Evolutionary conservation across 2,888 invertebrate species (phyloP), one percentile per base, ranked within the genome.

Genomic region (Gandaritis pyraliata): DNA sequence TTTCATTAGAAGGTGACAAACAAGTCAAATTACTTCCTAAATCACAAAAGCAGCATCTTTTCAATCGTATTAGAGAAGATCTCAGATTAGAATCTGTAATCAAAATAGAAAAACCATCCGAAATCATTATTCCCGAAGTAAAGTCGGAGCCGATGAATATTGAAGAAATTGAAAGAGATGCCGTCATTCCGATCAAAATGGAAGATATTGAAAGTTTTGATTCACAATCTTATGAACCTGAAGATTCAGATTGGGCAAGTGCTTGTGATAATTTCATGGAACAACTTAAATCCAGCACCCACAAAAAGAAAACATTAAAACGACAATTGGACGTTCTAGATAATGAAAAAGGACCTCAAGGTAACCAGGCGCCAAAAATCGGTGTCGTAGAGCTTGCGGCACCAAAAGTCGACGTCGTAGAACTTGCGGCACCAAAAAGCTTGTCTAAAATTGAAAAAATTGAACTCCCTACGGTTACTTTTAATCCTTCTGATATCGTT

Each of bases 241-340:
- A 89, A 61, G 92, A 93, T 69, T 79, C 86, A 63, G 87, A 89
- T 75, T 97, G 96, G 94, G 93, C 94, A 52, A 94, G 92, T 76
- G 94, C 96, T 15, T 96, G 96, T 86, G 96, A 96, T 83, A 95
- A 93, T 84, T 96, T 97, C 80, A 94, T 96, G 84, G 95, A 96
- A 80, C 96, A 96, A 83, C 84, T 97, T 48, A 94, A 94, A 82
- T 92, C 83, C 68, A 93, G 94, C 46, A 89, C 88, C 56, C 90
- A 89, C 53, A 94, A 94, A 81, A 95, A 94, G 78, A 93, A 93
- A 64, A 83, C 86, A 1, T 84, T 89, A 15, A 93, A 91, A 82
- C 94, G 93, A 87, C 93, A 93, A 62, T 64, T 72, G 38, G 88
- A 89, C 53, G 82, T 76, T 13, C 49, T 68, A 29, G 83, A 83